phyloP scores from a whole-genome alignment of 2,797 vertebrate genomes.

The Xenopus petersii region DNA sequence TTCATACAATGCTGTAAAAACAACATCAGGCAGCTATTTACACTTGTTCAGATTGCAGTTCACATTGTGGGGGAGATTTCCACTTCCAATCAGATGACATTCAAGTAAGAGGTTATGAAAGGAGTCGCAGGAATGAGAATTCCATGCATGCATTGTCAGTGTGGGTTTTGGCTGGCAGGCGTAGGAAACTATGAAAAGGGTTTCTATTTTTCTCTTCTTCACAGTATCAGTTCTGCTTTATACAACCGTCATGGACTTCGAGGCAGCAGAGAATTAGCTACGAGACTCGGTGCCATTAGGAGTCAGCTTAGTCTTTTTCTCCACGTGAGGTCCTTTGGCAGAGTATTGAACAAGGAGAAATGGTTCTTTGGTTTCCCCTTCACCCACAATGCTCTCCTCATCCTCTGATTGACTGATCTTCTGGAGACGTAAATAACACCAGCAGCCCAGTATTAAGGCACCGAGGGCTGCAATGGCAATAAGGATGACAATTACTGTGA shows the following conservation, averaged over 20 bases:
- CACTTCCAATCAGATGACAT: slow-evolving; percentile 65
- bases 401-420: slow-evolving; percentile 80
- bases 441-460: slow-evolving; percentile 82
- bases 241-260: neutral
- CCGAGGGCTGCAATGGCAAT: slow-evolving; percentile 81
- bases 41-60: slow-evolving; percentile 52
- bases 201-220: slow-evolving; percentile 38
- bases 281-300: slow-evolving; percentile 66
- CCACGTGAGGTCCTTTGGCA: slow-evolving; percentile 74
- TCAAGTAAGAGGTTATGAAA: slow-evolving; percentile 60
- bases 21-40: slow-evolving; percentile 55
- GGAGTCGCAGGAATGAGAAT: slow-evolving; percentile 41
- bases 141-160: slow-evolving; percentile 61
- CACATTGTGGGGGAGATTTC: slow-evolving; percentile 64
- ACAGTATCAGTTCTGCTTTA: slow-evolving; percentile 50
- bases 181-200: slow-evolving; percentile 13
- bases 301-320: slow-evolving; percentile 77
- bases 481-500: slow-evolving; percentile 80
- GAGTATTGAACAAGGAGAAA: slow-evolving; percentile 85
- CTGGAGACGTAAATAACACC: slow-evolving; percentile 83
- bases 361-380: slow-evolving; percentile 85
- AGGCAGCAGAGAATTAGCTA: slow-evolving; percentile 55
- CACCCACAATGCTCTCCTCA: slow-evolving; percentile 84
- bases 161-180: no score
- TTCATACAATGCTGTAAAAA: slow-evolving; percentile 27